A percentile compares a stretch with the other conserved stretches of the same genome.
Conservation (phyloP, 2,888 invertebrate species). For the Rhyacophila evoluta region DNA sequence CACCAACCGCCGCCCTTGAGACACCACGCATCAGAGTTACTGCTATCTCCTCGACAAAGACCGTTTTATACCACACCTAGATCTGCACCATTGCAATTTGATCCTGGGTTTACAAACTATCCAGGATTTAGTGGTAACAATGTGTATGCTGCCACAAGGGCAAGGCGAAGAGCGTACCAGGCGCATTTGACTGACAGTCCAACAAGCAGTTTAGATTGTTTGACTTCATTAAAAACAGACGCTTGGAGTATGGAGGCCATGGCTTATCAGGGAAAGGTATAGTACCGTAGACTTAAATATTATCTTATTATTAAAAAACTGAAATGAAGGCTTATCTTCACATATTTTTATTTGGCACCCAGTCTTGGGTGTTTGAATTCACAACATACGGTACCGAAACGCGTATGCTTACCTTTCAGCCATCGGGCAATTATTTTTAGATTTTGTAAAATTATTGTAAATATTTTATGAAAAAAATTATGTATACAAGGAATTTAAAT, state of each 20-base stretch:
- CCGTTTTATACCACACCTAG: constrained; percentile 47
- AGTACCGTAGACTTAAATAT: too few species aligned
- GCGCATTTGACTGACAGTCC: constrained; percentile 38
- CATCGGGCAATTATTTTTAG: too few species aligned
- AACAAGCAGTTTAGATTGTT: constrained; percentile 49
- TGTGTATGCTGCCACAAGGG: constrained; percentile 8
- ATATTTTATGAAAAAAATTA: too few species aligned
- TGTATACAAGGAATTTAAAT: too few species aligned
- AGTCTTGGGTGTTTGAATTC: too few species aligned
- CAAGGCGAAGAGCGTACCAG: constrained; percentile 38
- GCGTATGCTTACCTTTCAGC: too few species aligned
- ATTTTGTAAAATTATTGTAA: too few species aligned
- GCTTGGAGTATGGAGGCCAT: constrained; percentile 36
- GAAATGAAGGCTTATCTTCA: too few species aligned
- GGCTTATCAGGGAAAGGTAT: constrained; percentile 43
- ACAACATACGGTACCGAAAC: too few species aligned
- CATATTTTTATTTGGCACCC: too few species aligned
- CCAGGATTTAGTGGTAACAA: constrained; percentile 6
- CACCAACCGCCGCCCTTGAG: constrained; percentile 35
- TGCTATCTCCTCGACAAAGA: constrained; percentile 23
- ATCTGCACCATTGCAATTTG: constrained; percentile 26
- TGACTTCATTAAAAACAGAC: constrained; percentile 37
- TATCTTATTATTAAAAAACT: too few species aligned
- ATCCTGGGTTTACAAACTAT: constrained; percentile 28
- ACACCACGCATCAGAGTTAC: constrained; percentile 50